Evolutionary conservation across 2,113 vertebrate species (phyloP), one percentile per base, ranked within the genome.

Genomic region (Synodontis membranacea): DNA sequence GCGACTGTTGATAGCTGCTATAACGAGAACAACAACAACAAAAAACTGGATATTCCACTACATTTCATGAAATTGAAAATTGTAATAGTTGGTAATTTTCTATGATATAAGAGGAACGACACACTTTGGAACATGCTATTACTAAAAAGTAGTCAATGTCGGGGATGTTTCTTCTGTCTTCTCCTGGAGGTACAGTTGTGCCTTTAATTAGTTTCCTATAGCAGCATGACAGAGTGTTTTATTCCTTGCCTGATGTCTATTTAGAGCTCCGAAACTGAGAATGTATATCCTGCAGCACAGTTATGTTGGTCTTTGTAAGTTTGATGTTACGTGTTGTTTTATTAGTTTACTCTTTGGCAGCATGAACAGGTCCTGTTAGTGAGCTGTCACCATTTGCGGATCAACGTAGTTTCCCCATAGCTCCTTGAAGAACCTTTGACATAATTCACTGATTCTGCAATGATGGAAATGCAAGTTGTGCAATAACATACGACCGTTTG

Each of bases 401-500:
- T 82, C 80, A 66, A n/a, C 11, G 7, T 10, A 21, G 64, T 75
- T 52, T 4, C 15, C 15, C 39, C 54, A 76, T 4, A 34, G 83
- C 39, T 31, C 9, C 17, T 11, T n/a, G 17, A 54, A 79, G 48
- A 66, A 88, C 75, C 64, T 84, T 76, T 70, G 60, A 64, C 74
- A 58, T 17, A 17, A 64, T 21, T 85, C 28, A 48, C 84, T 85
- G 62, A 83, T 68, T 42, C 44, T 14, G 23, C 25, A n/a, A 48
- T 50, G 72, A 86, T 86, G 86, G 48, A 21, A 54, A n/a, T 54
- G 46, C 5, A 70, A 70, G 75, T 89, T 89, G 86, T 68, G 86
- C 84, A 88, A 86, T 68, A 62, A n/a, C 68, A n/a, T 74, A 66
- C 15, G 34, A 52, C 39, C 62, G 44, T 86, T 84, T 88, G n/a